Conservation (phyloP, 2,888 invertebrate species). For the Parnassius orleans region DNA sequence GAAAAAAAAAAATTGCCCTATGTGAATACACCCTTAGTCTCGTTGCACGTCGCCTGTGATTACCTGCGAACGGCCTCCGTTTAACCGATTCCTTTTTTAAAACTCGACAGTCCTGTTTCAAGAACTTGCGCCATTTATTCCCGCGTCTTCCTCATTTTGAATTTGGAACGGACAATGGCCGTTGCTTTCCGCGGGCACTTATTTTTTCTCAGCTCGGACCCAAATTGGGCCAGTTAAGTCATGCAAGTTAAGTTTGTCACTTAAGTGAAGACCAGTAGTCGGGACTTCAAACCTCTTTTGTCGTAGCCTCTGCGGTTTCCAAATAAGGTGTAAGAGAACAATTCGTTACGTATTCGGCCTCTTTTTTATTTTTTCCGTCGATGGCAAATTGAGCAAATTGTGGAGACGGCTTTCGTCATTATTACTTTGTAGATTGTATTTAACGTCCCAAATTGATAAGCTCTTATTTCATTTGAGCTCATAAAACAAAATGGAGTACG, state of each 20-base stretch:
- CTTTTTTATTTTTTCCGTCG: slow-evolving; percentile 48
- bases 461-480: slow-evolving; percentile 49
- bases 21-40: slow-evolving; percentile 44
- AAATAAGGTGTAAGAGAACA: slow-evolving; percentile 54
- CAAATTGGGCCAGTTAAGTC: slow-evolving; percentile 66
- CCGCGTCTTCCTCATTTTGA: slow-evolving; percentile 76
- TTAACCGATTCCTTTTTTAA: slow-evolving; percentile 76
- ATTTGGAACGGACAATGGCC: slow-evolving; percentile 73
- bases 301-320: slow-evolving; percentile 45
- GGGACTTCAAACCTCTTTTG: slow-evolving; percentile 46
- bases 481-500: background rate
- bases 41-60: slow-evolving; percentile 71
- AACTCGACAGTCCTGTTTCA: slow-evolving; percentile 75
- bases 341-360: slow-evolving; percentile 50
- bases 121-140: slow-evolving; percentile 72
- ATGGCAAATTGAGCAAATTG: slow-evolving; percentile 69
- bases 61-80: slow-evolving; percentile 77
- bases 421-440: slow-evolving; percentile 50
- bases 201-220: slow-evolving; percentile 41
- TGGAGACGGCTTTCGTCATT: slow-evolving; percentile 42
- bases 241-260: slow-evolving; percentile 64
- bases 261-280: slow-evolving; percentile 71
- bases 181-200: slow-evolving; percentile 51
- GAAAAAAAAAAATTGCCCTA: too few relatives aligned
- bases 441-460: slow-evolving; percentile 52